phyloP scores from a whole-genome alignment of 2,797 vertebrate species.

The Rhinogobio ventralis region DNA sequence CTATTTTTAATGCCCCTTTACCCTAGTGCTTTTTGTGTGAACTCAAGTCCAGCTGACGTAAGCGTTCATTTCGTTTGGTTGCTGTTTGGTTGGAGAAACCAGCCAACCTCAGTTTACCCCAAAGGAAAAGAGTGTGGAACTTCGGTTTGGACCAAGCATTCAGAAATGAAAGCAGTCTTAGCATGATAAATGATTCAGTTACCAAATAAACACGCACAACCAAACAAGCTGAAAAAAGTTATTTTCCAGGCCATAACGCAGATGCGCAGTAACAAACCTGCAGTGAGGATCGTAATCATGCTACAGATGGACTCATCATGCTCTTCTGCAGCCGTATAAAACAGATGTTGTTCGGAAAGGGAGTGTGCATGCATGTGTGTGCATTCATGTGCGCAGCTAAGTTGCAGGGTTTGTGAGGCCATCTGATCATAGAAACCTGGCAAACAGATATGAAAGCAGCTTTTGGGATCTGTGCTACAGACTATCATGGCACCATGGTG shows the following conservation, averaged over 20 bases:
- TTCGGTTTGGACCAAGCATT: neutral
- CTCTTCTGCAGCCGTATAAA: conserved; percentile 39
- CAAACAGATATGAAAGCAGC: conserved; percentile 52
- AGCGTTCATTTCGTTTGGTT: neutral
- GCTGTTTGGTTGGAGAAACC: neutral
- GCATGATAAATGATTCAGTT: neutral
- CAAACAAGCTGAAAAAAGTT: conserved; percentile 1
- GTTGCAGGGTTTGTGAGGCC: conserved; percentile 25
- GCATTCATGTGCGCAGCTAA: neutral
- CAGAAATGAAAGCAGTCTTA: neutral
- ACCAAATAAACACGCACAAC: conserved; percentile 4
- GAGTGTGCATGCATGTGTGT: conserved; percentile 19
- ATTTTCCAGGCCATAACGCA: conserved; percentile 25
- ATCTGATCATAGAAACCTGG: conserved; percentile 56
- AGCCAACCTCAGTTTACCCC: neutral
- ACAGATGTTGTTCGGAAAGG: conserved; percentile 44
- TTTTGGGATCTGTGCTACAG: conserved; percentile 50
- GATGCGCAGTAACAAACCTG: conserved; percentile 20
- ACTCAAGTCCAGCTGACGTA: neutral
- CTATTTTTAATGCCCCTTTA: neutral
- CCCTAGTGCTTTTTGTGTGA: neutral
- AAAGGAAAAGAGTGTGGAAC: neutral
- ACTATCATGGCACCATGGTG: conserved; percentile 16
- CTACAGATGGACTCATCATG: conserved; percentile 35
- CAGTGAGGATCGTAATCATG: conserved; percentile 14